A percentile compares a stretch with the other conserved stretches of the same genome.
Evolutionary conservation across 2,888 invertebrate genomes (phyloP).

Genomic region (Drosophila mimica): DNA sequence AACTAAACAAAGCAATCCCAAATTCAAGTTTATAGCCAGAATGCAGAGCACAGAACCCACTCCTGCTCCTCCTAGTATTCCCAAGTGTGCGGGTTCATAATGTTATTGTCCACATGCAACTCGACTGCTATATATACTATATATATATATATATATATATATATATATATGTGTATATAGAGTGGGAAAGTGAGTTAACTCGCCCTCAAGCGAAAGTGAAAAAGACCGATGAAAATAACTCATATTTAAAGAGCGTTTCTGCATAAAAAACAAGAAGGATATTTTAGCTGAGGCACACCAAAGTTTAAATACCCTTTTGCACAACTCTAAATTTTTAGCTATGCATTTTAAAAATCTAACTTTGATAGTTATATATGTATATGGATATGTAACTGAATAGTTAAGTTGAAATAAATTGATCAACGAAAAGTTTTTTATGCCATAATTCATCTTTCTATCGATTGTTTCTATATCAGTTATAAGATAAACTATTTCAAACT

Average conservation of each 20-base stretch:
- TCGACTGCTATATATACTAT: neutral
- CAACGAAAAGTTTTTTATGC: too few relatives aligned
- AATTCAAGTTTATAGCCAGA: slow-evolving; percentile 66
- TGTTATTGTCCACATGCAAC: slow-evolving; percentile 53
- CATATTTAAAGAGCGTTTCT: slow-evolving; percentile 40
- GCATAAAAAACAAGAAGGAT: slow-evolving; percentile 11
- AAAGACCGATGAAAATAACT: slow-evolving; percentile 40
- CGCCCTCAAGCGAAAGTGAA: slow-evolving; percentile 51
- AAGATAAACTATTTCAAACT: too few relatives aligned
- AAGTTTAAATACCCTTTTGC: neutral
- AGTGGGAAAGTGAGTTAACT: slow-evolving; percentile 6
- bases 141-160: neutral
- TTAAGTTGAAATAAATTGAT: neutral
- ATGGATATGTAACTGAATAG: neutral
- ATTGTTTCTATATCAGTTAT: too few relatives aligned
- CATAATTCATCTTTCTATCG: too few relatives aligned
- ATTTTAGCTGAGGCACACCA: neutral
- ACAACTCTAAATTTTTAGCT: too few relatives aligned
- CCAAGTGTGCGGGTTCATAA: slow-evolving; percentile 27
- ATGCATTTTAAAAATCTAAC: too few relatives aligned
- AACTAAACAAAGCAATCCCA: slow-evolving; percentile 59
- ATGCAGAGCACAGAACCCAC: slow-evolving; percentile 2
- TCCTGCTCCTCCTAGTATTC: slow-evolving; percentile 4
- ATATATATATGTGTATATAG: neutral
- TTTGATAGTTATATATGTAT: neutral